These are phyloP conservation scores for Melanotaenia trifasciata DNA, from an alignment of 2,797 vertebrate genomes.

Conservation along the genomic window DNA sequence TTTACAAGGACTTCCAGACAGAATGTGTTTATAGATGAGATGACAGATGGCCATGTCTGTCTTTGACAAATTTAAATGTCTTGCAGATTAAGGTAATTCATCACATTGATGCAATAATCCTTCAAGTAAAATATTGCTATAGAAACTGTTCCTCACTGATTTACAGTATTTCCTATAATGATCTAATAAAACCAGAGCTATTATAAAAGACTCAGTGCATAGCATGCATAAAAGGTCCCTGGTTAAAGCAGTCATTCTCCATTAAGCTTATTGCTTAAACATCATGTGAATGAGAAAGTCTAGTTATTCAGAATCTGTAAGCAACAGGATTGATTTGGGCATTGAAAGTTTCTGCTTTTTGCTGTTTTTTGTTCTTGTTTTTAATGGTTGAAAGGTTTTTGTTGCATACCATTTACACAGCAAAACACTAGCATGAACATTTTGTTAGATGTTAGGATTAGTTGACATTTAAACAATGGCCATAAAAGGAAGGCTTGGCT, in stretches of 20 bases:
- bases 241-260: neutral
- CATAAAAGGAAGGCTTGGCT: neutral
- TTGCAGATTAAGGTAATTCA: constrained; percentile 6
- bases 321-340: neutral
- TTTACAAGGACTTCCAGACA: neutral
- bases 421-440: neutral
- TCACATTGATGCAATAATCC: constrained; percentile 3
- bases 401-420: neutral
- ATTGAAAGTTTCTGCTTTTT: neutral
- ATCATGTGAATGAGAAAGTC: neutral
- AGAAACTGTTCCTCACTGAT: constrained; percentile 12
- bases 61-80: constrained; percentile 1
- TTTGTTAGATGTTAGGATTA: neutral
- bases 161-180: constrained; percentile 8
- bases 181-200: constrained; percentile 12
- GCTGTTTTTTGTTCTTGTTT: neutral
- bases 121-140: constrained; percentile 1
- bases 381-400: neutral
- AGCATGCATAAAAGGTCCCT: neutral
- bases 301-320: neutral
- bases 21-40: constrained; percentile 3
- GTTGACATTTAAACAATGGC: neutral
- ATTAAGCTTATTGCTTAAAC: neutral
- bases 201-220: constrained; percentile 1
- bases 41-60: neutral